Evolutionary conservation across 1,140 invertebrate species (phyloP).

Genomic region (Lanistes nyassanus): DNA sequence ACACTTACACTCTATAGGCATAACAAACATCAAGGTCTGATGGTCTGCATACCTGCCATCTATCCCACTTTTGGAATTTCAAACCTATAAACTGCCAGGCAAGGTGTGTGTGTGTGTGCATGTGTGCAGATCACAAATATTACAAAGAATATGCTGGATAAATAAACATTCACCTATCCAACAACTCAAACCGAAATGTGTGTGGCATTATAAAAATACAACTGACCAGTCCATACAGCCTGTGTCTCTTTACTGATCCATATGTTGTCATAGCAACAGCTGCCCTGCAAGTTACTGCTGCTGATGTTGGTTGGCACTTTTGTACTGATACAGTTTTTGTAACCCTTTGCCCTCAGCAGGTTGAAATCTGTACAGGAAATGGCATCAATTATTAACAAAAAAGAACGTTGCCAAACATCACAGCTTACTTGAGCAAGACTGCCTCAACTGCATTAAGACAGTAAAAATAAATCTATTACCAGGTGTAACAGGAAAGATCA

Average conservation of each 20-base stretch:
- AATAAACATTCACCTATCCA: background rate
- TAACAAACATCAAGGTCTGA: background rate
- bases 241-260: conserved; percentile 62
- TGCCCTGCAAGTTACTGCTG: conserved; percentile 47
- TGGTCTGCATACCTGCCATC: too few species aligned
- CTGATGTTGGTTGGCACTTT: conserved; percentile 58
- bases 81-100: too few species aligned
- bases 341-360: conserved; percentile 50
- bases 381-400: too few species aligned
- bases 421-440: too few species aligned
- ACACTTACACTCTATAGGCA: background rate
- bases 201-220: background rate
- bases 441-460: too few species aligned
- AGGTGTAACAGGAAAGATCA: too few species aligned
- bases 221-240: conserved; percentile 63
- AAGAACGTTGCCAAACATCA: too few species aligned
- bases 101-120: too few species aligned
- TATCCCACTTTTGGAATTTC: too few species aligned
- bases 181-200: background rate
- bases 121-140: too few species aligned
- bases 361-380: conserved; percentile 55
- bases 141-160: too few species aligned
- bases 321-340: conserved; percentile 53
- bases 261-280: conserved; percentile 63
- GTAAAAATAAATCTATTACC: too few species aligned